Evolutionary conservation across 2,113 vertebrate genomes (phyloP).

Genomic region (Anoura caudifer): DNA sequence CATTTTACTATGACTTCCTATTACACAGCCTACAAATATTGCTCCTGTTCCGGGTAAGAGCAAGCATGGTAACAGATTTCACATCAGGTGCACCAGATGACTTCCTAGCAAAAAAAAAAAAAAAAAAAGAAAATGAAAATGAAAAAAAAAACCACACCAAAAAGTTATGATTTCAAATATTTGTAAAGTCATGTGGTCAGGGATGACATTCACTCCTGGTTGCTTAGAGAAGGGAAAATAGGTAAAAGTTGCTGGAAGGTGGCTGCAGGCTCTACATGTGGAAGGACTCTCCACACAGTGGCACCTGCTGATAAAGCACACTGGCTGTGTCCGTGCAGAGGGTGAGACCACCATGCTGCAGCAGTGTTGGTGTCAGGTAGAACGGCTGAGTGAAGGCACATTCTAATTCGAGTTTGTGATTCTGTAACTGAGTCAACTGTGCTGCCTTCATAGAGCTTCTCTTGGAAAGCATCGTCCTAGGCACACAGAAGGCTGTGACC

Average conservation of each 20-base stretch:
- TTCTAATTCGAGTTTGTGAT: not conserved
- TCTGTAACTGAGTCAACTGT: not conserved
- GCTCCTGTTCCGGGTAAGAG: not conserved
- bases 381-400: not conserved
- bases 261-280: not conserved
- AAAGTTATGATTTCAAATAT: not conserved
- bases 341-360: accelerated
- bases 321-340: too few relatives aligned
- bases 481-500: not conserved
- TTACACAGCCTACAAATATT: not conserved
- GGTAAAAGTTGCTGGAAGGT: not conserved
- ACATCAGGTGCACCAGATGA: not conserved
- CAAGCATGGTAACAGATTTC: not conserved
- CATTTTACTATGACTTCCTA: not conserved
- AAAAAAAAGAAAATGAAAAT: too few relatives aligned
- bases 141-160: not conserved
- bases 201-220: not conserved
- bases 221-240: not conserved
- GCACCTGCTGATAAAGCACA: not conserved
- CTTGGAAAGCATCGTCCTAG: not conserved
- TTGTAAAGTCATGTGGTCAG: not conserved
- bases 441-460: not conserved
- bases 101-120: not conserved
- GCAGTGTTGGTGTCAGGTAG: not conserved
- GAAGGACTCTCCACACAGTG: not conserved